These are phyloP conservation scores for Odontomachus brunneus DNA, from an alignment of 1,140 invertebrate genomes.

Conservation along the genomic window DNA sequence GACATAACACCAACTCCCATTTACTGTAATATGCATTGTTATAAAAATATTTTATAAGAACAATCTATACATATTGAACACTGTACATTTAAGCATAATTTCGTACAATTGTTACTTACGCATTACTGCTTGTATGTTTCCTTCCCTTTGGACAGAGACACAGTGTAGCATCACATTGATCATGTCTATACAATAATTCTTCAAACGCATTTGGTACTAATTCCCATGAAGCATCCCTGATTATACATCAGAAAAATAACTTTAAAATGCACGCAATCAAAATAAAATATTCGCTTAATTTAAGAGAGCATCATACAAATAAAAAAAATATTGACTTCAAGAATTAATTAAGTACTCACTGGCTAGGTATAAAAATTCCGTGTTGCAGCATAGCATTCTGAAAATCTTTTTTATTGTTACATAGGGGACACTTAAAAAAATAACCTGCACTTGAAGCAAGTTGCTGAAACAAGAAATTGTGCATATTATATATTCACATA, in stretches of 20 bases:
- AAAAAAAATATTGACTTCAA: not conserved
- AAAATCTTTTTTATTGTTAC: slow-evolving; percentile 88
- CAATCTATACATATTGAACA: not conserved
- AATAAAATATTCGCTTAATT: not conserved
- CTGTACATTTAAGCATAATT: not conserved
- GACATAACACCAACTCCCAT: slow-evolving; percentile 87
- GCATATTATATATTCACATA: not conserved
- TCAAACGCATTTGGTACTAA: slow-evolving; percentile 88
- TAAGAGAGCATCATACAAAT: not conserved
- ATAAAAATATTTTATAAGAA: slow-evolving; percentile 40
- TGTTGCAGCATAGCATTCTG: slow-evolving; percentile 87
- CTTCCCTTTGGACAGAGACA: slow-evolving; percentile 88
- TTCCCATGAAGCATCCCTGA: slow-evolving; percentile 90
- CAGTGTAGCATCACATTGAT: slow-evolving; percentile 86
- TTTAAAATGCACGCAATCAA: not conserved
- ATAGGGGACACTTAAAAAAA: slow-evolving; percentile 90
- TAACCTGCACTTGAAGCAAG: slow-evolving; percentile 88
- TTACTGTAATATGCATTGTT: slow-evolving; percentile 78
- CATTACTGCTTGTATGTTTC: slow-evolving; percentile 83
- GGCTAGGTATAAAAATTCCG: slow-evolving; percentile 89
- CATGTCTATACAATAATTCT: slow-evolving; percentile 87
- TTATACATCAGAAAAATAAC: slow-evolving; percentile 34
- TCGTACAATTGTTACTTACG: slow-evolving; percentile 78
- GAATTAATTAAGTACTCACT: slow-evolving; percentile 81
- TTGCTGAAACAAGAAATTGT: slow-evolving; percentile 83